Base-by-base conservation (phyloP, 2,113 vertebrate genomes). In the Oceanites oceanicus region DNA sequence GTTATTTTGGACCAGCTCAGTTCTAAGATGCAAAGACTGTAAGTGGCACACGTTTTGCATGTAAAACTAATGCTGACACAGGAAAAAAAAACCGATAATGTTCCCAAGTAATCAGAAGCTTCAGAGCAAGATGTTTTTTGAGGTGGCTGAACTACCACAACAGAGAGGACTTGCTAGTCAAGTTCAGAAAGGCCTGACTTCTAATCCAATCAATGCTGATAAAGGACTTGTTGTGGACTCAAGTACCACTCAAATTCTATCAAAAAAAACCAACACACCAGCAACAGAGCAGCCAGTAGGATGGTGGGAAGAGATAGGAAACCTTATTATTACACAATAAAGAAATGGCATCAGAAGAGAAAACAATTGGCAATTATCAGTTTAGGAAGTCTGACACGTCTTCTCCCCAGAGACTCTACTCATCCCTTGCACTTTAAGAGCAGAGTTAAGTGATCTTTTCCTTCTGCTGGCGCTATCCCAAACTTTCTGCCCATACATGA, bases 161-260 rank as follows among this genome's bases (percentile, higher is more conserved):
- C 47, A 61, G 70, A 87, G 16, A 82, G 34, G 50, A 72, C 45
- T 76, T 70, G 77, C 40, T 91, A 90, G 72, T 91, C 89, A 94
- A 65, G 34, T 65, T 70, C 78, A 88, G 61, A 92, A 95, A 94
- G 94, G 66, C 66, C 56, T 45, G 52, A 67, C 40, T 89, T 92
- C 66, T 85, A 96, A 93, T 93, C 81, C 92, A 96, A 90, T 88
- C 92, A 93, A 38, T 2, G 15, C 49, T 81, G 75, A 94, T 86
- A 84, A 94, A 91, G 20, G 49, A 95, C 30, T 66, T 62, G 27
- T 49, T 92, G 56, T 45, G 2, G 36, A 65, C 68, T 67, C 86
- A 89, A 92, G 52, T 71, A 74, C 76, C 76, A 92, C 80, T 88
- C 56, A 55, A 86, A 74, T 85, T 85, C 66, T 94, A 27, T 50